Conservation (phyloP, 2,888 invertebrate species). For the Hirtodrosophila histrioides region DNA sequence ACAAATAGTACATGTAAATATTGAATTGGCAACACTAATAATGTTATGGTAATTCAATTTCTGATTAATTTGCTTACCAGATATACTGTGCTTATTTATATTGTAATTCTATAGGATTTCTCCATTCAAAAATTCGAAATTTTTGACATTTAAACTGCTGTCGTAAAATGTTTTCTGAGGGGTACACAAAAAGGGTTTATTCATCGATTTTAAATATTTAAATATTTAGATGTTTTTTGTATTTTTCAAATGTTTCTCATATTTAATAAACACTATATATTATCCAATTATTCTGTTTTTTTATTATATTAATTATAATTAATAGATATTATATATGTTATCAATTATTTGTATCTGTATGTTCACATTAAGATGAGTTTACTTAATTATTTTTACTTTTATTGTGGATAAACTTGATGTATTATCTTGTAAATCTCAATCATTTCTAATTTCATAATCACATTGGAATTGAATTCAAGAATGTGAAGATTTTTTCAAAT, state of each 20-base stretch:
- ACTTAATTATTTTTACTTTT: conserved; percentile 13
- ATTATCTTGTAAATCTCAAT: conserved; percentile 24
- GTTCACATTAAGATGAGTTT: conserved; percentile 32
- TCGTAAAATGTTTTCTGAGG: conserved; percentile 2
- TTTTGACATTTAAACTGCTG: conserved; percentile 2
- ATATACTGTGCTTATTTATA: not conserved
- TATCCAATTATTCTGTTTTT: conserved; percentile 3
- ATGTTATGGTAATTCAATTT: conserved; percentile 5
- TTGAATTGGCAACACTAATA: conserved; percentile 43
- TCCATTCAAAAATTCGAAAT: conserved; percentile 3
- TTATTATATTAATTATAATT: not conserved
- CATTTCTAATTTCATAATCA: conserved; percentile 53
- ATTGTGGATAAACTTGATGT: conserved; percentile 13
- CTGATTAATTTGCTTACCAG: conserved; percentile 1
- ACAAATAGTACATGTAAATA: conserved; percentile 51
- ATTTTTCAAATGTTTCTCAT: conserved; percentile 5
- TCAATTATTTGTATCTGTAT: conserved; percentile 3
- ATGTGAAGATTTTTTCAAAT: conserved; percentile 29
- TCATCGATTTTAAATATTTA: conserved; percentile 7
- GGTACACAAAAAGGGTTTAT: not conserved
- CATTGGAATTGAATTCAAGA: conserved; percentile 62
- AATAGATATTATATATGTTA: no score
- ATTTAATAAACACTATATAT: not conserved
- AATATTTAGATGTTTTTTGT: not conserved
- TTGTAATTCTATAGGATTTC: not conserved